Conservation (phyloP, 92 coral and sea anemone genomes). For the Bergia puertoricense region DNA sequence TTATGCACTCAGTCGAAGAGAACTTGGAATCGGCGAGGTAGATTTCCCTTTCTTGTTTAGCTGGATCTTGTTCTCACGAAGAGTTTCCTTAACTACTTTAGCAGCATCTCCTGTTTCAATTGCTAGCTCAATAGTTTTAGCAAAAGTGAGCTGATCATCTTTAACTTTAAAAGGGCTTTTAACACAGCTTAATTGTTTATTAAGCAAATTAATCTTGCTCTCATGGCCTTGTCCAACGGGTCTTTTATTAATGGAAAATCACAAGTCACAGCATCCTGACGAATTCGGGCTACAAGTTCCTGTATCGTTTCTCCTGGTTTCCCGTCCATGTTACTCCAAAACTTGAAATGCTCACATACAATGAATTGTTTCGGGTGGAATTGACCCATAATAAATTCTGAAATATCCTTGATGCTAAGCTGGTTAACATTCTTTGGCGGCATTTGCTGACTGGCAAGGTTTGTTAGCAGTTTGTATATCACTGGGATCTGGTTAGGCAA, state of each 20-base stretch:
- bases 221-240: slow-evolving; percentile 8
- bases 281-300: not conserved
- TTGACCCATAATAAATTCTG: not conserved
- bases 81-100: slow-evolving; percentile 31
- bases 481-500: no score
- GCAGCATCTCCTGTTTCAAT: slow-evolving; percentile 25
- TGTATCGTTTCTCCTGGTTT: not conserved
- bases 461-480: not conserved
- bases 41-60: not conserved
- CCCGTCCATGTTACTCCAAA: not conserved
- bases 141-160: slow-evolving; percentile 43
- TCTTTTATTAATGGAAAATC: slow-evolving; percentile 7
- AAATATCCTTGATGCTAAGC: not conserved
- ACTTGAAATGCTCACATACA: not conserved
- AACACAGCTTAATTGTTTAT: slow-evolving; percentile 33
- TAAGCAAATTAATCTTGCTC: slow-evolving; percentile 9
- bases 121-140: slow-evolving; percentile 18
- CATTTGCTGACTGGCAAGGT: not conserved
- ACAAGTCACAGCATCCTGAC: slow-evolving; percentile 15
- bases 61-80: not conserved
- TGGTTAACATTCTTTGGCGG: not conserved
- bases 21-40: no score
- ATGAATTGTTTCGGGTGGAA: not conserved
- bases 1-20: no score
- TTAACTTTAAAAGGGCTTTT: slow-evolving; percentile 18